A percentile compares a stretch with the other conserved stretches of the same genome.
These are phyloP conservation scores for Patella depressa DNA, from an alignment of 2,888 invertebrate genomes.

Conservation along the genomic window DNA sequence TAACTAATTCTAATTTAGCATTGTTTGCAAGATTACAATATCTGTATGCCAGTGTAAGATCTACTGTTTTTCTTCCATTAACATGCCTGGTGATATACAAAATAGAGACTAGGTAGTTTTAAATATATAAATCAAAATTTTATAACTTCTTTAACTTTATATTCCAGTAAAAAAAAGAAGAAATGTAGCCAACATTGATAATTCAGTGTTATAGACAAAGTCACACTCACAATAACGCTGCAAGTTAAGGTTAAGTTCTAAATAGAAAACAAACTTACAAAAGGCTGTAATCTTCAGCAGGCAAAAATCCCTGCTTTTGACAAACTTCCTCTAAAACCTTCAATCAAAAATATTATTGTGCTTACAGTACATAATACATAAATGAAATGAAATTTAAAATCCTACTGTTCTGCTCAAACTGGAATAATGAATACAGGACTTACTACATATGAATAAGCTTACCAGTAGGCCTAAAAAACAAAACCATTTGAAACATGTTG, in stretches of 20 bases:
- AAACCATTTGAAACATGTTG: too few species aligned
- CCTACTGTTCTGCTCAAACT: too few species aligned
- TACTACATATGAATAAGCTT: too few species aligned
- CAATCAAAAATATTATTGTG: constrained; percentile 17
- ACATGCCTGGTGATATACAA: not conserved
- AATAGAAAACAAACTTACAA: constrained; percentile 73
- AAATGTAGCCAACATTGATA: not conserved
- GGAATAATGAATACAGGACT: too few species aligned
- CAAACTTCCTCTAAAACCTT: constrained; percentile 90
- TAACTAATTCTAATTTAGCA: constrained; percentile 87
- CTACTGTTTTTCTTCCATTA: constrained; percentile 81
- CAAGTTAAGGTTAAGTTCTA: not conserved
- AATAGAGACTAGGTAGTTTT: not conserved
- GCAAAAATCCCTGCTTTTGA: constrained; percentile 80
- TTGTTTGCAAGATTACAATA: constrained; percentile 92
- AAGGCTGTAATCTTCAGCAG: constrained; percentile 81
- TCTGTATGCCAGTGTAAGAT: constrained; percentile 83
- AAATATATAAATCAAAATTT: not conserved
- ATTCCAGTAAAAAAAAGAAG: not conserved
- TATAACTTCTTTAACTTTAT: not conserved
- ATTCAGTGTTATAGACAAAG: not conserved
- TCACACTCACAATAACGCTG: not conserved
- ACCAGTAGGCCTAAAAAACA: too few species aligned
- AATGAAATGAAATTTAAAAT: too few species aligned
- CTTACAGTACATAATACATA: too few species aligned